These are phyloP conservation scores for Rhadinocentrus ornatus DNA, from an alignment of 2,797 vertebrate genomes.

Conservation along the genomic window DNA sequence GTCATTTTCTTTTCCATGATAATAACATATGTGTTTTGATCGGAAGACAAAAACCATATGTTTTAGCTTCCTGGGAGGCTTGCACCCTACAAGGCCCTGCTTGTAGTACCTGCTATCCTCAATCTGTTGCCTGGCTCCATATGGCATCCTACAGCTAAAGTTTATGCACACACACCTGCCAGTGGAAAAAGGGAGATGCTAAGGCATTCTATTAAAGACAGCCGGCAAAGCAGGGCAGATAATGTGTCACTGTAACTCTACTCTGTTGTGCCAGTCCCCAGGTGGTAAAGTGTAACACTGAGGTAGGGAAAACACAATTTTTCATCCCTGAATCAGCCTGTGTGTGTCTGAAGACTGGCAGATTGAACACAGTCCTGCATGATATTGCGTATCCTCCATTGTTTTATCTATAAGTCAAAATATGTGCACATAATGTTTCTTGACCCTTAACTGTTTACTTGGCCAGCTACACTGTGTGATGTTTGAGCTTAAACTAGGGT, in stretches of 20 bases:
- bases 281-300: constrained; percentile 53
- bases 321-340: constrained; percentile 36
- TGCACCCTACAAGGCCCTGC: constrained; percentile 42
- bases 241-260: constrained; percentile 71
- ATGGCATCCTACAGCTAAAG: constrained; percentile 42
- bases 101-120: constrained; percentile 35
- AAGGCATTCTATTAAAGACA: constrained; percentile 49
- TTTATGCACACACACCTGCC: constrained; percentile 49
- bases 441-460: constrained; percentile 1
- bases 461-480: background rate
- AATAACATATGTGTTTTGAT: background rate
- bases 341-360: constrained; percentile 17
- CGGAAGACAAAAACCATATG: constrained; percentile 1
- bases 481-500: background rate
- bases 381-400: constrained; percentile 10
- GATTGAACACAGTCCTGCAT: constrained; percentile 15
- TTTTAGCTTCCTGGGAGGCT: constrained; percentile 8
- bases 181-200: constrained; percentile 48
- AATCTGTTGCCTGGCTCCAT: constrained; percentile 61
- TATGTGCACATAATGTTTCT: constrained; percentile 10
- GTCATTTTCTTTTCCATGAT: too few relatives aligned
- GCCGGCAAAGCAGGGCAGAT: constrained; percentile 42
- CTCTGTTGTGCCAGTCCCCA: constrained; percentile 54
- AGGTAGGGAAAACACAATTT: constrained; percentile 40
- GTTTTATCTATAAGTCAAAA: constrained; percentile 37